Evolutionary conservation across 2,113 vertebrate species (phyloP).

Genomic region (Xerus inauris): DNA sequence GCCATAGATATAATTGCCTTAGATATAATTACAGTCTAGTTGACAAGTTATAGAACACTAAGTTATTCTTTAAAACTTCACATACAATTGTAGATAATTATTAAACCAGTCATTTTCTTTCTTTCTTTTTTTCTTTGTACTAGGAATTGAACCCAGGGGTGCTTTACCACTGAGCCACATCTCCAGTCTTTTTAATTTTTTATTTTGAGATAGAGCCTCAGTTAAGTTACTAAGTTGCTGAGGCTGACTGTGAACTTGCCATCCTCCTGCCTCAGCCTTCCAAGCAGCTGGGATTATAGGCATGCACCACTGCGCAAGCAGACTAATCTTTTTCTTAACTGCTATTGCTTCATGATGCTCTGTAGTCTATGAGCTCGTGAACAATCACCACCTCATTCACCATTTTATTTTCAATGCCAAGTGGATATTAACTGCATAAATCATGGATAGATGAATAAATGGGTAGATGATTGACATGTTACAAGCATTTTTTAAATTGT

Average conservation of each 20-base stretch:
- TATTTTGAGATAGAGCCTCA: too few species aligned
- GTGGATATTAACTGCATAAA: background rate
- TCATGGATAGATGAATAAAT: background rate
- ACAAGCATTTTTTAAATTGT: background rate
- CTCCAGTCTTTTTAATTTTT: too few species aligned
- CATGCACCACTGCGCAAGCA: too few species aligned
- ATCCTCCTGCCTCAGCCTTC: too few species aligned
- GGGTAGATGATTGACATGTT: background rate
- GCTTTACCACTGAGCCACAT: too few species aligned
- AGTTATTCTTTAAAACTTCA: slow-evolving; percentile 17
- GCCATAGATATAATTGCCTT: background rate
- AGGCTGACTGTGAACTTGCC: too few species aligned
- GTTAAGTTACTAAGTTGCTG: too few species aligned
- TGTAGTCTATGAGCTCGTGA: background rate
- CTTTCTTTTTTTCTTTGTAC: too few species aligned
- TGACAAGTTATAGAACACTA: background rate
- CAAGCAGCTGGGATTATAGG: too few species aligned
- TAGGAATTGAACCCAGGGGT: too few species aligned
- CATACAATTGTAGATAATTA: background rate
- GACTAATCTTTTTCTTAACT: background rate
- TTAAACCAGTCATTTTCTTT: background rate
- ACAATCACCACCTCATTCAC: background rate
- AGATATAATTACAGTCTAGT: background rate
- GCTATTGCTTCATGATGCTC: background rate
- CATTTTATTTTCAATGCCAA: background rate